Percentiles rank a stretch among this genome's conserved stretches.
Evolutionary conservation across 2,113 vertebrate species (phyloP).

Genomic region (Platanista minor): DNA sequence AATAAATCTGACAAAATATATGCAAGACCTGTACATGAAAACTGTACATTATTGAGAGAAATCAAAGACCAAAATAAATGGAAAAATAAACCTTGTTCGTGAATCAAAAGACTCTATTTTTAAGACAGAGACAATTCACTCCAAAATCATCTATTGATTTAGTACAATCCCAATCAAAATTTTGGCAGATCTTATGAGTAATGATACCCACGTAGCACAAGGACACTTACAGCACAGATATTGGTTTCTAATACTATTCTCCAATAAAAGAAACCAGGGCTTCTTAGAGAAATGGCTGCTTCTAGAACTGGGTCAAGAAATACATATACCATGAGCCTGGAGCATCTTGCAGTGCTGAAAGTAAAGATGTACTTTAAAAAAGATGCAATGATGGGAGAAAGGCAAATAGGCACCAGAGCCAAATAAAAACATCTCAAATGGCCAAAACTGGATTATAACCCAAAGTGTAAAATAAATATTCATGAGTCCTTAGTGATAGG

Average conservation of each 20-base stretch:
- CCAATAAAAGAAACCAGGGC: neutral
- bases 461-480: neutral
- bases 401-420: neutral
- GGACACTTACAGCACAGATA: neutral
- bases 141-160: neutral
- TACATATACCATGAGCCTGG: neutral
- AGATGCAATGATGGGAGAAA: neutral
- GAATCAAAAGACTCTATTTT: neutral
- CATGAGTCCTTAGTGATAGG: neutral
- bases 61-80: neutral
- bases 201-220: neutral
- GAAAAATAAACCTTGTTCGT: neutral
- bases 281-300: neutral
- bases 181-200: neutral
- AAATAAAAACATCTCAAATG: neutral
- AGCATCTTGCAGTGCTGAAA: neutral
- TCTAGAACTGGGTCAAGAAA: neutral
- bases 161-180: neutral
- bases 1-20: neutral
- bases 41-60: neutral
- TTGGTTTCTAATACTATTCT: neutral
- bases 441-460: neutral
- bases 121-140: neutral
- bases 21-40: neutral
- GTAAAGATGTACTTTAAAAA: neutral